Conservation (phyloP, 2,888 invertebrate species). For the Tipula lateralis region DNA sequence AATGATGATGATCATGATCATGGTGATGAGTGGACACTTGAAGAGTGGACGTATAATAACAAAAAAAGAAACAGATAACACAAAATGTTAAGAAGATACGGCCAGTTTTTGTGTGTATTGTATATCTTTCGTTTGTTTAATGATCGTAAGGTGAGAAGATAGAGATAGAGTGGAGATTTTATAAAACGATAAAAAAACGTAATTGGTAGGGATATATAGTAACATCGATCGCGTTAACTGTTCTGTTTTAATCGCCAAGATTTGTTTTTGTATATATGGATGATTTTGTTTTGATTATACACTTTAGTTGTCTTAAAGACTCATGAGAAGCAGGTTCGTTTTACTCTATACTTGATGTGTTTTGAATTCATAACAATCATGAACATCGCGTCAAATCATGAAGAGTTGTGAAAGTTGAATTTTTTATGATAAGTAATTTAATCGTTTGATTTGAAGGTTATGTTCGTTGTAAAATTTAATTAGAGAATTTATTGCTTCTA, state of each 20-base stretch:
- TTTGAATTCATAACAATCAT: not conserved
- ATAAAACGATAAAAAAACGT: not conserved
- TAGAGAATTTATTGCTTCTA: not conserved
- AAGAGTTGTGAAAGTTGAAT: not conserved
- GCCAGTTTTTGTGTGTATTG: not conserved
- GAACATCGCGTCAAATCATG: not conserved
- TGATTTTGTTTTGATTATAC: not conserved
- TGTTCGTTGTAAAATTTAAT: not conserved
- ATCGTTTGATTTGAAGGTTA: not conserved
- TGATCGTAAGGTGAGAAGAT: not conserved
- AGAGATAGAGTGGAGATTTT: not conserved
- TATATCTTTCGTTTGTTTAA: not conserved
- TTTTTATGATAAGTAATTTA: not conserved
- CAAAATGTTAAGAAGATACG: not conserved
- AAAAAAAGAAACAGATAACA: not conserved
- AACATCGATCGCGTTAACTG: not conserved
- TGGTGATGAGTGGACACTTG: not conserved
- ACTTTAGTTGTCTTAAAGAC: not conserved
- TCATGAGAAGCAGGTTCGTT: not conserved
- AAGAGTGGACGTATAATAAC: not conserved
- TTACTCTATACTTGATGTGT: not conserved
- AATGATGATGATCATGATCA: not conserved
- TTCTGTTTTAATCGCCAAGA: not conserved
- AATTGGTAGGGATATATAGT: slow-evolving; percentile 3
- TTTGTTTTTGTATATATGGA: not conserved